phyloP scores from a whole-genome alignment of 2,113 vertebrate genomes.

The Chionis minor region DNA sequence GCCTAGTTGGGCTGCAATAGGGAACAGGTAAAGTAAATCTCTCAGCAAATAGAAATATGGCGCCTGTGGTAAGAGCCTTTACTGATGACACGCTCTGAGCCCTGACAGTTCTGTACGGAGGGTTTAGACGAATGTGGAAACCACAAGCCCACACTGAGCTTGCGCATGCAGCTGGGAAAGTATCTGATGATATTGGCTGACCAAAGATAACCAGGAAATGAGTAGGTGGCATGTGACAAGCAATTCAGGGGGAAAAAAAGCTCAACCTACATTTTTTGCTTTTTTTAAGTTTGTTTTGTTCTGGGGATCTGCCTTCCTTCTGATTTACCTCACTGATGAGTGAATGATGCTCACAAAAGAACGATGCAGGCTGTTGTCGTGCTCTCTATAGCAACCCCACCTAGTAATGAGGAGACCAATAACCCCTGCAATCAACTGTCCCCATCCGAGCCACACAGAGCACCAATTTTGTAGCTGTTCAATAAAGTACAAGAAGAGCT shows the following conservation, averaged over 20 bases:
- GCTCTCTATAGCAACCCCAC: background rate
- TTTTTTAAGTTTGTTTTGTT: background rate
- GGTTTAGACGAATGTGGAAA: background rate
- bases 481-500: background rate
- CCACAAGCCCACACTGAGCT: background rate
- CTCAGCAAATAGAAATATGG: background rate
- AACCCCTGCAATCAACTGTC: background rate
- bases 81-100: background rate
- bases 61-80: background rate
- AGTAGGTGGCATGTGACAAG: background rate
- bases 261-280: background rate
- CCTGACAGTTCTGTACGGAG: background rate
- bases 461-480: background rate
- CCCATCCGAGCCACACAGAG: background rate
- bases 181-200: background rate
- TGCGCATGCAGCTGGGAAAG: background rate
- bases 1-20: background rate
- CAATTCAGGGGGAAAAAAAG: background rate
- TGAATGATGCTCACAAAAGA: background rate
- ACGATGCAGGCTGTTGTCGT: fast-evolving
- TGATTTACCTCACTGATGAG: background rate
- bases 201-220: conserved; percentile 29
- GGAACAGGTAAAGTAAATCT: background rate
- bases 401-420: background rate
- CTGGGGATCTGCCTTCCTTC: background rate